These are phyloP conservation scores for Bombus waltoni DNA, from an alignment of 1,140 invertebrate genomes.

Conservation along the genomic window DNA sequence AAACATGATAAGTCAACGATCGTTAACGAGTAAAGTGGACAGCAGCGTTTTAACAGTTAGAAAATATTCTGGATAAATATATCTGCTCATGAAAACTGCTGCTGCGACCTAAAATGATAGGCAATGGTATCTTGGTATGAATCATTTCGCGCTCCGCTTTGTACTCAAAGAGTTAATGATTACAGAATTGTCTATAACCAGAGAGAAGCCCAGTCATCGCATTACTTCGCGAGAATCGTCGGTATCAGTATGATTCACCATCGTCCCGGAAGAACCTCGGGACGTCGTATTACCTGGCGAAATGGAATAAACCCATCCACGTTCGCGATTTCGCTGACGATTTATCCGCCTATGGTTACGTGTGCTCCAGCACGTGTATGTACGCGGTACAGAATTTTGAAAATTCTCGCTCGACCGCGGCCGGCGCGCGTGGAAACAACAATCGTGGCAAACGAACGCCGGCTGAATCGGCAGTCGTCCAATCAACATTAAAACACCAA, in stretches of 20 bases:
- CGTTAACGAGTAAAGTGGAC: too few species aligned
- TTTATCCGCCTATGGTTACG: slow-evolving; percentile 25
- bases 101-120: too few species aligned
- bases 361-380: neutral
- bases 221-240: neutral
- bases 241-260: neutral
- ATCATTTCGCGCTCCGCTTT: neutral
- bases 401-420: slow-evolving; percentile 67
- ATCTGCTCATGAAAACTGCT: too few species aligned
- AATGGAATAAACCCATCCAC: slow-evolving; percentile 33
- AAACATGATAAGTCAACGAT: too few species aligned
- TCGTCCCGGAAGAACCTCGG: neutral
- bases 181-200: neutral
- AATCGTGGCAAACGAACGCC: slow-evolving; percentile 79
- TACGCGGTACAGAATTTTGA: slow-evolving; percentile 62
- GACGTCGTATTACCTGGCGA: neutral
- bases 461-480: slow-evolving; percentile 81
- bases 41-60: too few species aligned
- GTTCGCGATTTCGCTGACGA: slow-evolving; percentile 47
- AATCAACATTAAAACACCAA: slow-evolving; percentile 82
- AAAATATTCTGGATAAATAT: too few species aligned
- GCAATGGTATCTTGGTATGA: too few species aligned
- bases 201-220: too few species aligned
- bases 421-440: slow-evolving; percentile 54
- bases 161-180: neutral